Percentiles rank a stretch among this genome's conserved stretches.
Conservation (phyloP, 2,797 vertebrate species). For the Phylloscopus collybita region DNA sequence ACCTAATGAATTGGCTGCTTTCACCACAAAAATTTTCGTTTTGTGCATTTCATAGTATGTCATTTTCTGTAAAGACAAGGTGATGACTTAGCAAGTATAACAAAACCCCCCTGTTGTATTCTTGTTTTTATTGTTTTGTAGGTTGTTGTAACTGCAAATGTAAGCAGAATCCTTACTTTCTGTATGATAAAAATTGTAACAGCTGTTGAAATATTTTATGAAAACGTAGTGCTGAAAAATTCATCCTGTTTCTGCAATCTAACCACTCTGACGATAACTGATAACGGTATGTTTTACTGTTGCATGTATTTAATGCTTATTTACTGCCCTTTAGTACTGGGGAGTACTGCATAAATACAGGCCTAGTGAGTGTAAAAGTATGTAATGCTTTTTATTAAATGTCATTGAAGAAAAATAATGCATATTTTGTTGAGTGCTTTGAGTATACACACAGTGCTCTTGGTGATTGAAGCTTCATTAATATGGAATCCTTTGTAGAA, state of each 20-base stretch:
- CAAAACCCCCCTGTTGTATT: background rate
- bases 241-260: conserved; percentile 71
- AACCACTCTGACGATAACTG: background rate
- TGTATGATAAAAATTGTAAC: conserved; percentile 69
- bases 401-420: background rate
- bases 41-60: background rate
- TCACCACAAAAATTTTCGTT: background rate
- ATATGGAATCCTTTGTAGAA: background rate
- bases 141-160: conserved; percentile 32
- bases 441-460: background rate
- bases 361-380: background rate
- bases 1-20: background rate
- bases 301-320: background rate
- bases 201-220: conserved; percentile 63
- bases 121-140: conserved; percentile 14
- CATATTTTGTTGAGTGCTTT: background rate
- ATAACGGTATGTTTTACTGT: conserved; percentile 61
- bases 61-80: background rate
- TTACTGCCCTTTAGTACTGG: background rate
- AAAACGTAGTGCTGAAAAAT: background rate
- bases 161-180: conserved; percentile 22
- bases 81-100: background rate
- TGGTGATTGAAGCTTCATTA: background rate
- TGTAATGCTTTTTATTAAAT: background rate
- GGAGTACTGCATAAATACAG: background rate